Percentiles rank a stretch among this genome's conserved stretches.
These are phyloP conservation scores for Ecliptopera silaceata DNA, from an alignment of 2,888 invertebrate genomes.

Conservation along the genomic window DNA sequence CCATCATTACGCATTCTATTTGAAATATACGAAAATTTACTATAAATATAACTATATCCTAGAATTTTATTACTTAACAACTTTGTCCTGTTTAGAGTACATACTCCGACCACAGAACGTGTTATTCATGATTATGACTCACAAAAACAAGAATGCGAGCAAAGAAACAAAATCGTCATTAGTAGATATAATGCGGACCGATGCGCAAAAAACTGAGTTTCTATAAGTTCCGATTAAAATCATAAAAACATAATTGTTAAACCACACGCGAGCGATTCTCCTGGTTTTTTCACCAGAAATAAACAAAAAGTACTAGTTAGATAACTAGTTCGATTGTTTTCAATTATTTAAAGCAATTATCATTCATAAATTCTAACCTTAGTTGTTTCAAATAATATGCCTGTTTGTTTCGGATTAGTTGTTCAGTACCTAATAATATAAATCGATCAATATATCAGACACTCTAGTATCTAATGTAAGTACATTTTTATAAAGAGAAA, in stretches of 20 bases:
- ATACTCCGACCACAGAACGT: background rate
- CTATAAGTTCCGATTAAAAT: slow-evolving; percentile 7
- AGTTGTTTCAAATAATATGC: too few relatives aligned
- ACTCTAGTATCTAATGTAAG: too few relatives aligned
- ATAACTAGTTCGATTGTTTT: too few relatives aligned
- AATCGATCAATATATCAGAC: too few relatives aligned
- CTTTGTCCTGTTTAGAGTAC: background rate
- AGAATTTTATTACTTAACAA: background rate
- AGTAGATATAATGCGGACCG: background rate
- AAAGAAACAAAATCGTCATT: slow-evolving; percentile 3
- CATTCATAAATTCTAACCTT: too few relatives aligned
- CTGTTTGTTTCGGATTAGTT: too few relatives aligned
- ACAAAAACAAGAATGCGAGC: slow-evolving; percentile 3
- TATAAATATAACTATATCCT: too few relatives aligned
- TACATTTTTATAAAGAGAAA: background rate
- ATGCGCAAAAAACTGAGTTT: slow-evolving; percentile 11
- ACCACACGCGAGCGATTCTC: slow-evolving; percentile 14
- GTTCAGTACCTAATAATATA: too few relatives aligned
- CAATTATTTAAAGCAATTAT: too few relatives aligned
- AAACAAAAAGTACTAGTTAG: background rate
- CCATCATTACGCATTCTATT: background rate
- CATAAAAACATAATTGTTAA: slow-evolving; percentile 2
- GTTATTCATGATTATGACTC: background rate
- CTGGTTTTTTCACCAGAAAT: background rate
- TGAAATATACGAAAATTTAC: too few relatives aligned